These are phyloP conservation scores for Porites australiensis DNA, from an alignment of 64 coral and sea anemone genomes.

Conservation along the genomic window DNA sequence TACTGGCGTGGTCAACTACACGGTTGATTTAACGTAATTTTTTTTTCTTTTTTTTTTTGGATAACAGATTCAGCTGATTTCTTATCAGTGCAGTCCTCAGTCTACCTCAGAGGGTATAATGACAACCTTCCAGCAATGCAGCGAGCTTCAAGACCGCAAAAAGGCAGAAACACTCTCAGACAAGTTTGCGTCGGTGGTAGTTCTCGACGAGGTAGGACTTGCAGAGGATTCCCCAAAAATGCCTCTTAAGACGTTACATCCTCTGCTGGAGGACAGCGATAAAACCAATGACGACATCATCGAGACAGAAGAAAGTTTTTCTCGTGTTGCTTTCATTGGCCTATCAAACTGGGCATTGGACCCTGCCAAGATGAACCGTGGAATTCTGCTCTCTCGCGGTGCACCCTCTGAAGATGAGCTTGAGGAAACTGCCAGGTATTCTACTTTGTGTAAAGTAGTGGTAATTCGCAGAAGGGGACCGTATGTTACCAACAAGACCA, in stretches of 20 bases:
- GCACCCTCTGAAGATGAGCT: conserved; percentile 69
- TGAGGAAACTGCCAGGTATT: conserved; percentile 67
- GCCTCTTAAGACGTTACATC: conserved; percentile 93
- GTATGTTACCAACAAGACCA: too few relatives aligned
- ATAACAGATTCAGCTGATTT: conserved; percentile 90
- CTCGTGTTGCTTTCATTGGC: conserved; percentile 88
- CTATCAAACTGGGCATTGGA: conserved; percentile 93
- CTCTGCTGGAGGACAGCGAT: conserved; percentile 83
- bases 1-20: too few relatives aligned
- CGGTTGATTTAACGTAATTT: too few relatives aligned
- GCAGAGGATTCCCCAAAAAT: conserved; percentile 89
- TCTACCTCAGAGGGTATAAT: conserved; percentile 89
- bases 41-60: too few relatives aligned
- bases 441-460: background rate
- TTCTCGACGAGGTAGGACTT: conserved; percentile 84
- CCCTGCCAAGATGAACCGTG: conserved; percentile 96
- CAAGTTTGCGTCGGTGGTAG: conserved; percentile 85
- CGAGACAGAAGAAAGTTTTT: conserved; percentile 67
- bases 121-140: conserved; percentile 83
- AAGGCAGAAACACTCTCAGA: conserved; percentile 8
- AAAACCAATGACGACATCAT: conserved; percentile 75
- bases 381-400: conserved; percentile 80
- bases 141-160: conserved; percentile 83
- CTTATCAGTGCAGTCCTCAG: conserved; percentile 91
- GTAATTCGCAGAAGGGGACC: too few relatives aligned